Evolutionary conservation across 2,113 vertebrate species (phyloP).

Genomic region (Antigone vipio): DNA sequence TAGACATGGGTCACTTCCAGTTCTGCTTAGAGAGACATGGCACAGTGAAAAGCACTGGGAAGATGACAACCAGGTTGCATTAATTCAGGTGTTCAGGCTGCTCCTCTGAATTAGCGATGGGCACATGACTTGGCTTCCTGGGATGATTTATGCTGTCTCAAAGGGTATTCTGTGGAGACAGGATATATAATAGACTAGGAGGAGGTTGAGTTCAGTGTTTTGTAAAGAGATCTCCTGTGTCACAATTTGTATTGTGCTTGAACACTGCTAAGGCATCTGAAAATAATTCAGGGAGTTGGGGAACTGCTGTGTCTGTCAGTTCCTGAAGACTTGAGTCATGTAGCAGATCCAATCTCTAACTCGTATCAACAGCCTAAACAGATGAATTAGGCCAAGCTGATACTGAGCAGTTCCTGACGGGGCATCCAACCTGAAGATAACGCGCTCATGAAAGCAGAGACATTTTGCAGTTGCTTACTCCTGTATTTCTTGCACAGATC

Average conservation of each 20-base stretch:
- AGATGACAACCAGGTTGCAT: background rate
- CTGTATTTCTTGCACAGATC: background rate
- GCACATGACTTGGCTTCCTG: background rate
- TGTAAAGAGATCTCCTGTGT: background rate
- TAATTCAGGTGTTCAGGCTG: background rate
- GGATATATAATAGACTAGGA: background rate
- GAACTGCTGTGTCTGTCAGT: conserved; percentile 7
- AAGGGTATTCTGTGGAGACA: background rate
- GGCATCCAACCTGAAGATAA: background rate
- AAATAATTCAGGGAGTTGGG: background rate
- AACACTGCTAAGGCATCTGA: background rate
- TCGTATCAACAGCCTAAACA: background rate
- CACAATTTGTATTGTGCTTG: background rate
- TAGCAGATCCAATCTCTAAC: background rate
- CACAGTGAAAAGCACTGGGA: background rate
- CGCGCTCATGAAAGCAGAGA: background rate
- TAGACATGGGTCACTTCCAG: background rate
- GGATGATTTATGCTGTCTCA: background rate
- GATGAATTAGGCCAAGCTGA: background rate
- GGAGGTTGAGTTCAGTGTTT: background rate
- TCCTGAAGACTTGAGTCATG: background rate
- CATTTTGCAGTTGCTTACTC: background rate
- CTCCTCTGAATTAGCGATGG: background rate
- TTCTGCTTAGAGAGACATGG: background rate
- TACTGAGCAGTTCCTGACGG: background rate